A percentile compares a stretch with the other conserved stretches of the same genome.
Evolutionary conservation across 2,113 vertebrate species (phyloP).

Genomic region (Aldabrachelys gigantea): DNA sequence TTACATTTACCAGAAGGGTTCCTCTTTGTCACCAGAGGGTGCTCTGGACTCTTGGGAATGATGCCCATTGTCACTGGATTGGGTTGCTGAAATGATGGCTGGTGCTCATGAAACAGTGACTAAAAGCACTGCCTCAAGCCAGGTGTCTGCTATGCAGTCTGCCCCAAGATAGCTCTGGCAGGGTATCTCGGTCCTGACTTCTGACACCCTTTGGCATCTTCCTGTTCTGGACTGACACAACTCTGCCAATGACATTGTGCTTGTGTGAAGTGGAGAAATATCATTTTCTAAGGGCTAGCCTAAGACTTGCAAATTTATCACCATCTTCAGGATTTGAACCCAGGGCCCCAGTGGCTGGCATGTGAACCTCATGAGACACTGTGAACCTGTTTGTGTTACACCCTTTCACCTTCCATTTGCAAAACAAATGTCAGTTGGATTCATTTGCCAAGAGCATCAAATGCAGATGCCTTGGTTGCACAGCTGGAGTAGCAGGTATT

Average conservation of each 20-base stretch:
- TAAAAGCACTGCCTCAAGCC: not conserved
- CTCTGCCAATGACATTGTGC: not conserved
- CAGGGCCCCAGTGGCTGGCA: accelerated
- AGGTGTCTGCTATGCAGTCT: not conserved
- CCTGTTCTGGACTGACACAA: not conserved
- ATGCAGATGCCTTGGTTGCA: not conserved
- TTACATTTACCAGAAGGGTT: slow-evolving; percentile 57
- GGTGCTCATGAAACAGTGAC: accelerated
- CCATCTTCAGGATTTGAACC: not conserved
- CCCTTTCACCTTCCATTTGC: not conserved
- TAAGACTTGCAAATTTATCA: accelerated
- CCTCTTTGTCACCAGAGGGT: slow-evolving; percentile 32
- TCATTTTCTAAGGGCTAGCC: not conserved
- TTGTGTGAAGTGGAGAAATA: not conserved
- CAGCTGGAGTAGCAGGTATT: not conserved
- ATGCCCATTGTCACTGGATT: not conserved
- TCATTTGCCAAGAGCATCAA: not conserved
- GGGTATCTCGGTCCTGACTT: accelerated
- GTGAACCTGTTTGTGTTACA: not conserved
- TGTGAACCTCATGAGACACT: accelerated
- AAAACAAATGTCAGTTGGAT: accelerated
- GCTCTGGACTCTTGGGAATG: slow-evolving; percentile 1
- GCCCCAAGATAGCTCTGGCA: not conserved
- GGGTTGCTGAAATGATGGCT: not conserved
- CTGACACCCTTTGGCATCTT: accelerated